Conservation (phyloP, 92 coral and sea anemone species). For the Diadumene lineata region DNA sequence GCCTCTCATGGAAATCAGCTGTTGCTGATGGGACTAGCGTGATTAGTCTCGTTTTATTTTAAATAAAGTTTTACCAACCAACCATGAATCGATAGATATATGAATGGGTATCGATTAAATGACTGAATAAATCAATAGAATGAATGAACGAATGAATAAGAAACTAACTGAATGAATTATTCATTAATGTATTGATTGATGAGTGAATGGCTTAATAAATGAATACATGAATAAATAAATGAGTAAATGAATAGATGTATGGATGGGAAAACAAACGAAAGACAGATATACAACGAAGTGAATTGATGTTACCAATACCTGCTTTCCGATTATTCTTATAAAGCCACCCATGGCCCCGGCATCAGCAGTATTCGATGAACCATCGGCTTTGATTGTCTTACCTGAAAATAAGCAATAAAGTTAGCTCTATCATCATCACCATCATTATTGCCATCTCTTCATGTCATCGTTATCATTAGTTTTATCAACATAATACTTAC, state of each 20-base stretch:
- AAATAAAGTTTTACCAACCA: no score
- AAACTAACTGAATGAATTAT: not conserved
- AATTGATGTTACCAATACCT: constrained; percentile 29
- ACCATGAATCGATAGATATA: not conserved
- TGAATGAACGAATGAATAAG: not conserved
- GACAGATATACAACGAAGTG: not conserved
- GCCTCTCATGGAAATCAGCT: no score
- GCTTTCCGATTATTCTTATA: constrained; percentile 49
- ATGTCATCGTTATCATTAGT: not conserved
- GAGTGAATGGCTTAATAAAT: not conserved
- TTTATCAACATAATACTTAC: constrained; percentile 27
- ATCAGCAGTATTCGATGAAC: constrained; percentile 5
- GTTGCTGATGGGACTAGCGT: no score
- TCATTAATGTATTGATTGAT: not conserved
- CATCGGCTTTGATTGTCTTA: constrained; percentile 52
- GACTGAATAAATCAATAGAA: not conserved
- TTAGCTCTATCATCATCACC: not conserved
- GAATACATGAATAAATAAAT: not conserved
- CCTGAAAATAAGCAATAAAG: no score
- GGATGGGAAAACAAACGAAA: not conserved
- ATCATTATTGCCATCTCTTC: not conserved
- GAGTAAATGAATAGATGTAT: not conserved
- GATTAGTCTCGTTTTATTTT: no score
- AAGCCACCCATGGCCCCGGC: constrained; percentile 75
- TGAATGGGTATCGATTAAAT: not conserved